phyloP scores from a whole-genome alignment of 2,797 vertebrate genomes.

The Scolopax bukidnonensis region DNA sequence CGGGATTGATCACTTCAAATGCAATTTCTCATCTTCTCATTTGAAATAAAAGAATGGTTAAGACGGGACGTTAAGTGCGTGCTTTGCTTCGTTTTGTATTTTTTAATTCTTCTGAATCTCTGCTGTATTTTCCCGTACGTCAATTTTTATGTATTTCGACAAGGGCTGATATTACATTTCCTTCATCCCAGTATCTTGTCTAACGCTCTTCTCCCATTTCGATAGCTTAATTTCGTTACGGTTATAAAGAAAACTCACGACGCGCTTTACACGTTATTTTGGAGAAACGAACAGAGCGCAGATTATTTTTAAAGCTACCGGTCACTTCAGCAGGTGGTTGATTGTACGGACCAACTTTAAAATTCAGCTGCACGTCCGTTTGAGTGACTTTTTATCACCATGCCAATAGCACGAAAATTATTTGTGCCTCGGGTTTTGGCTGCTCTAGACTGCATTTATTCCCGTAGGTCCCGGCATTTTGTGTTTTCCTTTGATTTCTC shows the following conservation, averaged over 20 bases:
- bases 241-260: background rate
- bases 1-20: fast-evolving
- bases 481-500: background rate
- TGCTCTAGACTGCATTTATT: background rate
- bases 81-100: background rate
- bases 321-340: background rate
- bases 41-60: background rate
- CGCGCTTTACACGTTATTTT: fast-evolving
- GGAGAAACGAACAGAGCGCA: background rate
- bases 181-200: background rate
- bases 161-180: background rate
- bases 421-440: background rate
- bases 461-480: background rate
- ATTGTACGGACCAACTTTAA: background rate
- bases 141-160: background rate
- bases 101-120: background rate
- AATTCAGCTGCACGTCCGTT: background rate
- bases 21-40: background rate
- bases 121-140: background rate
- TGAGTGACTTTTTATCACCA: background rate
- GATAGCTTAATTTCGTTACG: background rate
- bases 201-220: background rate
- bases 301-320: background rate
- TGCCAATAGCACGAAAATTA: background rate
- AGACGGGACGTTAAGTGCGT: background rate